Conservation (phyloP, 2,888 invertebrate species). For the Caenorhabditis japonica region DNA sequence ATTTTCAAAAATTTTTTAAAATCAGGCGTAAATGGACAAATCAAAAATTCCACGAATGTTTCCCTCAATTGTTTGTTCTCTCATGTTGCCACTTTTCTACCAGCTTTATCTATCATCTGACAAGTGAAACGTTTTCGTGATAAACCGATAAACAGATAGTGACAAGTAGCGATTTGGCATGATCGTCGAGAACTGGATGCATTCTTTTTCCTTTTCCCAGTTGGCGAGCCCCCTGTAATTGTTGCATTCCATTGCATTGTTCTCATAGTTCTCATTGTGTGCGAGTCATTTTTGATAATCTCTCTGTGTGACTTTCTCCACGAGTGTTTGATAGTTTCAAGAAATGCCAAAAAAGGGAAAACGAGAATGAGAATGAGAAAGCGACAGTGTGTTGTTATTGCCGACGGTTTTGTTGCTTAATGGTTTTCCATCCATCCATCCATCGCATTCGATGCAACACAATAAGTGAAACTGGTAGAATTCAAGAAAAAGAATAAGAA, state of each 20-base stretch:
- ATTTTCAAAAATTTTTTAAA: too few relatives aligned
- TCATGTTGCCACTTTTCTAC: too few relatives aligned
- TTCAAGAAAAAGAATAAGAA: neutral
- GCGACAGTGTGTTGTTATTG: conserved; percentile 24
- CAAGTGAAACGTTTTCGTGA: too few relatives aligned
- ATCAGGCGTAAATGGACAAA: too few relatives aligned
- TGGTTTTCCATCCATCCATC: conserved; percentile 10
- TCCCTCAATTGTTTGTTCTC: too few relatives aligned
- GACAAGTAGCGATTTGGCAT: neutral
- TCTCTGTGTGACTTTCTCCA: conserved; percentile 9
- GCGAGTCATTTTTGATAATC: neutral
- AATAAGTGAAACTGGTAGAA: conserved; percentile 13
- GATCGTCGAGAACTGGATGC: too few relatives aligned
- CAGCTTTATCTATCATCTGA: too few relatives aligned
- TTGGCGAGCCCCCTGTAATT: too few relatives aligned
- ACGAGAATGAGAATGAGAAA: too few relatives aligned
- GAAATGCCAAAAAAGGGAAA: conserved; percentile 5
- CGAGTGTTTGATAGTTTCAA: conserved; percentile 34
- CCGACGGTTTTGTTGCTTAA: conserved; percentile 21
- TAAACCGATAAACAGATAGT: conserved; percentile 5
- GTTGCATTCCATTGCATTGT: too few relatives aligned
- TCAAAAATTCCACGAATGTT: too few relatives aligned
- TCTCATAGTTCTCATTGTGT: conserved; percentile 5
- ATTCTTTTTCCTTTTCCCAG: too few relatives aligned
- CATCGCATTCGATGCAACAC: conserved; percentile 14